Conservation (phyloP, 1,140 invertebrate genomes). For the Stenopsyche tienmushanensis region DNA sequence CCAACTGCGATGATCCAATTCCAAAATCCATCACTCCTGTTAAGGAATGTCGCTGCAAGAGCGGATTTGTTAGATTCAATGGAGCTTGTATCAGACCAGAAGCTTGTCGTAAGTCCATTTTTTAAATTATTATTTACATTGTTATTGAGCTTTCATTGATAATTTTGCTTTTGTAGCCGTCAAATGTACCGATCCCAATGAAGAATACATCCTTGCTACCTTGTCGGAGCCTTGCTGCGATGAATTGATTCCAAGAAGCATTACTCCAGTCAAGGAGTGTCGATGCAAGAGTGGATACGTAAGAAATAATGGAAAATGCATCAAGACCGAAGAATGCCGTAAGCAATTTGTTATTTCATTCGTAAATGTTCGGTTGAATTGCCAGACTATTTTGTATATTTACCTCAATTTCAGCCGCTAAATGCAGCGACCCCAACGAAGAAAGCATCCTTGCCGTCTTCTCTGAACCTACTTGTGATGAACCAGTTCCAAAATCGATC, state of each 20-base stretch:
- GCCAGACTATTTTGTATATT: no score
- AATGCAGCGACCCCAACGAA: slow-evolving; percentile 12
- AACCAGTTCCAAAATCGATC: not conserved
- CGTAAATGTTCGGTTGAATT: no score
- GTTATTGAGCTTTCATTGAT: not conserved
- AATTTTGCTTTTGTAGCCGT: slow-evolving; percentile 1
- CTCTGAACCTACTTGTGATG: slow-evolving; percentile 2
- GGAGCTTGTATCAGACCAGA: not conserved
- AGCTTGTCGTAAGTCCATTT: slow-evolving; percentile 18
- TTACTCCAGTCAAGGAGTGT: slow-evolving; percentile 8
- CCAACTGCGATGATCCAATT: not conserved
- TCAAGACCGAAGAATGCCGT: slow-evolving; percentile 1
- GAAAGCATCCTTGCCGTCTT: slow-evolving; percentile 9
- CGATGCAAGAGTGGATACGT: slow-evolving; percentile 2
- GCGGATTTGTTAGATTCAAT: slow-evolving; percentile 2
- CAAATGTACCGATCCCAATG: not conserved
- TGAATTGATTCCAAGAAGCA: not conserved
- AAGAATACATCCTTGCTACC: slow-evolving; percentile 9
- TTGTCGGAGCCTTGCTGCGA: slow-evolving; percentile 7
- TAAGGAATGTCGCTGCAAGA: slow-evolving; percentile 10
- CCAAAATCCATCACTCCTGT: slow-evolving; percentile 1
- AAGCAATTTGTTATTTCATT: not conserved
- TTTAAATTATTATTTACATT: not conserved
- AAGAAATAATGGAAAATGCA: slow-evolving; percentile 12
- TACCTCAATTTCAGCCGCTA: slow-evolving; percentile 5